phyloP scores from a whole-genome alignment of 1,140 invertebrate species.

The Neocloeon triangulifer region DNA sequence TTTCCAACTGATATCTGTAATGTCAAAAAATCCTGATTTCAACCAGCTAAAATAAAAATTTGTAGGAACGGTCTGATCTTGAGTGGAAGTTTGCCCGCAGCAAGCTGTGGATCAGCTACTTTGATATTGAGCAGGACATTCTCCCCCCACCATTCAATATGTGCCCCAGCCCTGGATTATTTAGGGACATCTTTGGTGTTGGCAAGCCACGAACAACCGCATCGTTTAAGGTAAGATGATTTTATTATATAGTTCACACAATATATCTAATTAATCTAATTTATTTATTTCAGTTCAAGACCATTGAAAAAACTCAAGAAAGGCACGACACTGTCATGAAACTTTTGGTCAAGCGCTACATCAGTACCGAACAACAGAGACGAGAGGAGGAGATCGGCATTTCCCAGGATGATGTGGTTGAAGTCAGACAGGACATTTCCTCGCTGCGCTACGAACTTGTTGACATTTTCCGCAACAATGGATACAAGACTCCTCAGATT shows the following conservation, averaged over 20 bases:
- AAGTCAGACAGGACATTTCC: slow-evolving; percentile 85
- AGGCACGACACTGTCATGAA: slow-evolving; percentile 56
- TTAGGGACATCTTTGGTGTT: too few species aligned
- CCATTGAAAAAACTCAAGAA: slow-evolving; percentile 35
- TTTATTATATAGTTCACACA: too few species aligned
- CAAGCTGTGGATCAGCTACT: slow-evolving; percentile 82
- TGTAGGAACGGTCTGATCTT: slow-evolving; percentile 14
- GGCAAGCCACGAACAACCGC: too few species aligned
- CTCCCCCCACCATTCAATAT: slow-evolving; percentile 77
- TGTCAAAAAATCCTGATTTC: slow-evolving; percentile 1
- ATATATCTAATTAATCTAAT: too few species aligned
- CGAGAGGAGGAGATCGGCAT: slow-evolving; percentile 65
- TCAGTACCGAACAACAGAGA: slow-evolving; percentile 64
- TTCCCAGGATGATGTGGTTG: slow-evolving; percentile 88
- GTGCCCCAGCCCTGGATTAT: slow-evolving; percentile 42
- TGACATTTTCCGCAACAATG: slow-evolving; percentile 63
- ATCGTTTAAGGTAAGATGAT: too few species aligned
- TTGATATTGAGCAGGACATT: slow-evolving; percentile 63
- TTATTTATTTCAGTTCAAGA: slow-evolving; percentile 42
- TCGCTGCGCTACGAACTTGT: slow-evolving; percentile 66
- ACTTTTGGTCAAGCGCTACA: slow-evolving; percentile 52
- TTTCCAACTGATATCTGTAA: slow-evolving; percentile 76
- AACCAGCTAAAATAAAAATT: slow-evolving; percentile 12
- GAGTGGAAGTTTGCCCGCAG: slow-evolving; percentile 86
- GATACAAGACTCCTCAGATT: slow-evolving; percentile 50